A percentile compares a stretch with the other conserved stretches of the same genome.
These are phyloP conservation scores for Lithosia quadra DNA, from an alignment of 2,888 invertebrate genomes.

Conservation along the genomic window DNA sequence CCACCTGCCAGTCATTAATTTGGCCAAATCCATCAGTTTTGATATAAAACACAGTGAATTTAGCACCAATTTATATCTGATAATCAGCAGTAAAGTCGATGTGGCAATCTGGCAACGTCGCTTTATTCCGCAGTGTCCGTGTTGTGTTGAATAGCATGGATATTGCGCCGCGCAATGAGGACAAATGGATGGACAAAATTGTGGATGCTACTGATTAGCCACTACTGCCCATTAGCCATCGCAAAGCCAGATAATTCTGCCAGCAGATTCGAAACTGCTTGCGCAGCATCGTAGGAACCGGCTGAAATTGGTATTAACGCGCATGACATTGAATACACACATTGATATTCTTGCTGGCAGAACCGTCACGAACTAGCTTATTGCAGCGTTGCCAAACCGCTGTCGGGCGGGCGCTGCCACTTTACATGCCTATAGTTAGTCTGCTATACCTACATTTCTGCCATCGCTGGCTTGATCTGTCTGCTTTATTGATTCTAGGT, in stretches of 20 bases:
- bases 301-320: conserved; percentile 29
- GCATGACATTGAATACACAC: conserved; percentile 45
- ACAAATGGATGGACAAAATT: conserved; percentile 3
- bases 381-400: conserved; percentile 55
- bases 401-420: conserved; percentile 36
- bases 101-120: conserved; percentile 57
- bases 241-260: conserved; percentile 15
- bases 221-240: conserved; percentile 3
- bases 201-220: background rate
- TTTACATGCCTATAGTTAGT: conserved; percentile 26
- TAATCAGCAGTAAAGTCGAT: conserved; percentile 31
- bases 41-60: background rate
- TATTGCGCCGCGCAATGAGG: conserved; percentile 7
- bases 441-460: conserved; percentile 28
- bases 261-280: conserved; percentile 16
- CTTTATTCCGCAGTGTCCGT: conserved; percentile 30
- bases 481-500: conserved; percentile 26
- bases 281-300: conserved; percentile 21
- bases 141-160: conserved; percentile 1
- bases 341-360: conserved; percentile 40
- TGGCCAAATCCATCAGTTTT: background rate
- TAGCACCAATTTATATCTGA: background rate
- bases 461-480: conserved; percentile 24
- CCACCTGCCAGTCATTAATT: background rate
- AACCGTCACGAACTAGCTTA: conserved; percentile 41